Conservation (phyloP, 2,113 vertebrate species). For the Pagrus major region DNA sequence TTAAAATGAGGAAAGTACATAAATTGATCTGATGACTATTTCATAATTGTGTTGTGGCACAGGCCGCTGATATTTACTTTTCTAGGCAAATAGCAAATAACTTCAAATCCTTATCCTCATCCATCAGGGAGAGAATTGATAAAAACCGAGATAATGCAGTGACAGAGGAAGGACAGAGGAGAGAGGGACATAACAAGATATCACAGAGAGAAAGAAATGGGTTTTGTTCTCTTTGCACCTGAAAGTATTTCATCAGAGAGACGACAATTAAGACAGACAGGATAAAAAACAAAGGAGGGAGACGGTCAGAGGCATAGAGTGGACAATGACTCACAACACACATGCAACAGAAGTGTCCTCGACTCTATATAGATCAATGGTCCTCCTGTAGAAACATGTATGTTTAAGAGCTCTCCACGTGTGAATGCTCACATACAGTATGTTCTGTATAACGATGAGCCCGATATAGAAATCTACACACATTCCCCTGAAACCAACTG, state of each 20-base stretch:
- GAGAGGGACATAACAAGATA: too few relatives aligned
- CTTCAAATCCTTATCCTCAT: too few relatives aligned
- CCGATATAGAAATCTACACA: not conserved
- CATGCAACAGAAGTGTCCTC: not conserved
- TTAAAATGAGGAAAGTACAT: too few relatives aligned
- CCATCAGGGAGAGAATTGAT: too few relatives aligned
- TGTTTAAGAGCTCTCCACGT: not conserved
- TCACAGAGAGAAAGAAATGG: too few relatives aligned
- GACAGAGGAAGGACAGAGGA: too few relatives aligned
- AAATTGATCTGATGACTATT: too few relatives aligned
- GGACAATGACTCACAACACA: not conserved
- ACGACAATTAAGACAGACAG: not conserved
- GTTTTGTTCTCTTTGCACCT: too few relatives aligned
- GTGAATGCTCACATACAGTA: not conserved
- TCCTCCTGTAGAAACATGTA: not conserved
- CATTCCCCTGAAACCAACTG: not conserved
- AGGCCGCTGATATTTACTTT: too few relatives aligned
- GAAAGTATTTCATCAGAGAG: not conserved
- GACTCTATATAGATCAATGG: not conserved
- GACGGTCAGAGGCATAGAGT: not conserved
- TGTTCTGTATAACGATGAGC: not conserved
- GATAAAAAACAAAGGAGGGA: not conserved
- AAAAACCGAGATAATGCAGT: too few relatives aligned
- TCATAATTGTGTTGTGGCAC: too few relatives aligned
- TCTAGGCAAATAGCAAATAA: too few relatives aligned